Conservation (phyloP, 1,140 invertebrate genomes). For the Caerostris darwini region DNA sequence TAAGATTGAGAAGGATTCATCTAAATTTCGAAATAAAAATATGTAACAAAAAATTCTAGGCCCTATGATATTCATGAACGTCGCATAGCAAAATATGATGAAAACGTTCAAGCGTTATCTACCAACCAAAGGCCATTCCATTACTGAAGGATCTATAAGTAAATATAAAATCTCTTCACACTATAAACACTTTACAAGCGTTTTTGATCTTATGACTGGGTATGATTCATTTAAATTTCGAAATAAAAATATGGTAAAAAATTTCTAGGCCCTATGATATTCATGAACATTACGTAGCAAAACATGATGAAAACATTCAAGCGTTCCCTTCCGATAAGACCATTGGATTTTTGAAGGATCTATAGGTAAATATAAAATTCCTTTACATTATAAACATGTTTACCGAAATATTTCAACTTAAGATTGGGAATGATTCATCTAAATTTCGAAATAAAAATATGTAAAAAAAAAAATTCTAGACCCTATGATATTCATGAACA, state of each 20-base stretch:
- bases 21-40: too few relatives aligned
- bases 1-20: too few relatives aligned
- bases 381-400: too few relatives aligned
- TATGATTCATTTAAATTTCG: too few relatives aligned
- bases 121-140: conserved; percentile 69
- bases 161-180: too few relatives aligned
- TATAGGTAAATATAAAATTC: background rate
- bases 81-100: conserved; percentile 75
- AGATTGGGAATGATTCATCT: too few relatives aligned
- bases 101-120: conserved; percentile 57
- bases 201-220: too few relatives aligned
- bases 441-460: too few relatives aligned
- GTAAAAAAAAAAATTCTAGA: conserved; percentile 80
- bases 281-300: conserved; percentile 78
- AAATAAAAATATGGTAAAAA: too few relatives aligned
- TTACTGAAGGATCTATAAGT: too few relatives aligned
- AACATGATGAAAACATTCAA: conserved; percentile 68
- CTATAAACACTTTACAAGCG: too few relatives aligned
- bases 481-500: conserved; percentile 79
- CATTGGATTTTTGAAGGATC: conserved; percentile 48
- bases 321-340: conserved; percentile 47
- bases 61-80: conserved; percentile 79
- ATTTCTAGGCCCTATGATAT: conserved; percentile 80
- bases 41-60: conserved; percentile 82
- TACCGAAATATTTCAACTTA: too few relatives aligned